Conservation (phyloP, 1,140 invertebrate genomes). For the Whitmania pigra region DNA sequence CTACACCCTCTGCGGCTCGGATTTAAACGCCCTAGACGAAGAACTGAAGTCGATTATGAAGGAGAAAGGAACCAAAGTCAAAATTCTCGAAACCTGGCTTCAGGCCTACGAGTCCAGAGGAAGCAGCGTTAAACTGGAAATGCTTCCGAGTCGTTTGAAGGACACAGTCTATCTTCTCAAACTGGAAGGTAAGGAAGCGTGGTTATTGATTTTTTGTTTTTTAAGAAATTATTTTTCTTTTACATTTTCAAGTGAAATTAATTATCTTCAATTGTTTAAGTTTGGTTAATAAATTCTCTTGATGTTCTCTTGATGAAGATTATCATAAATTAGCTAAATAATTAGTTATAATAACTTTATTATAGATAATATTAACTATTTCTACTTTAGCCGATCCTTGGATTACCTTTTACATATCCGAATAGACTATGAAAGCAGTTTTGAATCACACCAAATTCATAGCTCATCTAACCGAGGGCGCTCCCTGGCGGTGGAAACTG, state of each 20-base stretch:
- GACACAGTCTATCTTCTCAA: neutral
- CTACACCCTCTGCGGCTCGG: neutral
- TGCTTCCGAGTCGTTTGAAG: neutral
- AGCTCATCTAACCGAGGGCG: no score
- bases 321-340: neutral
- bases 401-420: no score
- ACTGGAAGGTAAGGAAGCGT: neutral
- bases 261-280: no score
- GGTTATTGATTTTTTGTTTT: no score
- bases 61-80: neutral
- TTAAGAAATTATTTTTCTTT: no score
- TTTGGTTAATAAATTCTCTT: no score
- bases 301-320: neutral
- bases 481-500: no score
- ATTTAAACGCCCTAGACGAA: neutral
- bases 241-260: no score
- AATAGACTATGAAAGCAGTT: no score
- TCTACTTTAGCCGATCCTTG: no score
- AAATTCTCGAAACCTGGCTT: neutral
- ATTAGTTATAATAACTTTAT: neutral
- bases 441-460: no score
- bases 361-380: neutral
- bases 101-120: conserved; percentile 3
- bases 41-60: neutral
- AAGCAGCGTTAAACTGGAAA: neutral